A percentile compares a stretch with the other conserved stretches of the same genome.
Conservation (phyloP, 2,113 vertebrate species). For the Actenoides hombroni region DNA sequence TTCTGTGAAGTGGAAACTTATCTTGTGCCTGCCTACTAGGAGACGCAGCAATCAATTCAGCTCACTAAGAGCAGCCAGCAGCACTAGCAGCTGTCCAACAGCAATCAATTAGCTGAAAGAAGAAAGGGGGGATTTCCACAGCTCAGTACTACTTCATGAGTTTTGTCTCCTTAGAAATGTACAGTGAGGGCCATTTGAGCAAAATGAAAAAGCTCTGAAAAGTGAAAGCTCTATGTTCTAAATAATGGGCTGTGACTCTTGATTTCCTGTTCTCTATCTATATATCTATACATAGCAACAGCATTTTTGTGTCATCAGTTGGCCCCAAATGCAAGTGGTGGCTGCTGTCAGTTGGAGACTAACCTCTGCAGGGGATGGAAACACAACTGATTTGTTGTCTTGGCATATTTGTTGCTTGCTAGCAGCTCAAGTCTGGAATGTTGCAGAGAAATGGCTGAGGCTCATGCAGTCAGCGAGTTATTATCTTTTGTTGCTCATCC, state of each 20-base stretch:
- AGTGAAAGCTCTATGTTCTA: neutral
- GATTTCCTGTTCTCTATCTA: neutral
- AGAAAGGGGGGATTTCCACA: neutral
- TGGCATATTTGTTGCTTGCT: neutral
- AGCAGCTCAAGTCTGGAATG: accelerated
- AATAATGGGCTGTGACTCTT: neutral
- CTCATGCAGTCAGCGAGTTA: neutral
- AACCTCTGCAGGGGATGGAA: neutral
- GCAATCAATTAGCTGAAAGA: neutral
- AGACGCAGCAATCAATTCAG: neutral
- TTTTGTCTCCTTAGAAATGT: neutral
- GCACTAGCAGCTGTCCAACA: neutral
- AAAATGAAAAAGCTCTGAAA: neutral
- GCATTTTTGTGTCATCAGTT: neutral
- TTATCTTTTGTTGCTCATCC: neutral
- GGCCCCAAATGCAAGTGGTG: neutral
- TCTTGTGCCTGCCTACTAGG: neutral
- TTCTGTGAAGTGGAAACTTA: slow-evolving; percentile 20
- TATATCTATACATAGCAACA: neutral
- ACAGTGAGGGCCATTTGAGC: neutral
- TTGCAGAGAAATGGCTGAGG: neutral
- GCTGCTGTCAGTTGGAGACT: neutral
- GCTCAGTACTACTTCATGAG: neutral
- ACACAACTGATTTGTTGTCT: neutral
- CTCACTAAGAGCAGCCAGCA: neutral